phyloP scores from a whole-genome alignment of 2,888 invertebrate species.

The Yponomeuta plumbellus region DNA sequence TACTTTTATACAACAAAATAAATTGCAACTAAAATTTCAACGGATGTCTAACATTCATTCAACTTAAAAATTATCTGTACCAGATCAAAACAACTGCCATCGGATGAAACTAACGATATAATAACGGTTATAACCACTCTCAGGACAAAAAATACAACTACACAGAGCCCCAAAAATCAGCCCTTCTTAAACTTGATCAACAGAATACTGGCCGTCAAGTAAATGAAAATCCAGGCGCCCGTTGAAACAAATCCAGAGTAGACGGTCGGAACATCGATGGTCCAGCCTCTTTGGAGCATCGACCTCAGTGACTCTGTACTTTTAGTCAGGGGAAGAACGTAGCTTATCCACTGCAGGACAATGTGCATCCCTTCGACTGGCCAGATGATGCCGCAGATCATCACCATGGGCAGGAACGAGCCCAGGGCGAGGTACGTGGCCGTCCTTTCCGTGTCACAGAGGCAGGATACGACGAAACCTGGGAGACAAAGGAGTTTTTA shows the following conservation, averaged over 20 bases:
- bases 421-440: constrained; percentile 91
- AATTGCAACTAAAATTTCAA: not conserved
- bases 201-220: constrained; percentile 83
- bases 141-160: not conserved
- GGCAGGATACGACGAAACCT: constrained; percentile 89
- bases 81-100: no score
- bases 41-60: not conserved
- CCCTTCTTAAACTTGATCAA: constrained; percentile 91
- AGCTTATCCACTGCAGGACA: constrained; percentile 82
- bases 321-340: constrained; percentile 88
- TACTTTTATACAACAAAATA: not conserved
- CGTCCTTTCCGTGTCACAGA: constrained; percentile 88
- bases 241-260: constrained; percentile 90
- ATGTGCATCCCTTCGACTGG: constrained; percentile 94
- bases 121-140: not conserved
- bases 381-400: constrained; percentile 95
- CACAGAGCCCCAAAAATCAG: constrained; percentile 45
- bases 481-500: constrained; percentile 27
- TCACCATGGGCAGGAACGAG: constrained; percentile 89
- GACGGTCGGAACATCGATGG: constrained; percentile 81
- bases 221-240: constrained; percentile 85
- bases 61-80: no score
- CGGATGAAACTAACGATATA: not conserved
- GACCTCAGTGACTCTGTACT: constrained; percentile 92
- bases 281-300: constrained; percentile 90